phyloP scores from a whole-genome alignment of 2,888 invertebrate genomes.

The Trachelus troglodyta region DNA sequence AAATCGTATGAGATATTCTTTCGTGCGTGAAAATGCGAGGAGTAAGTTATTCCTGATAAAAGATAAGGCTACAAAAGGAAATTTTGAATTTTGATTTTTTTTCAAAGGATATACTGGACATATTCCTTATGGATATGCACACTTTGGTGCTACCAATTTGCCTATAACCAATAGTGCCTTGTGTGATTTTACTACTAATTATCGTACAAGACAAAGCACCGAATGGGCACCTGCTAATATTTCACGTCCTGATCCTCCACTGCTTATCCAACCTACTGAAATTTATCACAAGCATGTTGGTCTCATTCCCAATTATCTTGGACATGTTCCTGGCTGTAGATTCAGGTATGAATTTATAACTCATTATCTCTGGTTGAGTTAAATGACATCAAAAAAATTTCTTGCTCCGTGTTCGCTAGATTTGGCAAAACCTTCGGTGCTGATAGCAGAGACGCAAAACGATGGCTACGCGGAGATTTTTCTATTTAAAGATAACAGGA shows the following conservation, averaged over 20 bases:
- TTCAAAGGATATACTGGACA: conserved; percentile 74
- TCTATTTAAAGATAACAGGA: conserved; percentile 15
- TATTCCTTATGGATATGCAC: conserved; percentile 74
- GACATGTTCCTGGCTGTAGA: conserved; percentile 80
- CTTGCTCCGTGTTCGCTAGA: conserved; percentile 61
- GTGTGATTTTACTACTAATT: conserved; percentile 81
- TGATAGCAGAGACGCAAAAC: conserved; percentile 79
- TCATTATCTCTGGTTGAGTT: neutral
- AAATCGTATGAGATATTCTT: conserved; percentile 39
- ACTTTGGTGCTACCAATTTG: conserved; percentile 75
- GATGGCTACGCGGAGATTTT: conserved; percentile 78
- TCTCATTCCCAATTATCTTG: conserved; percentile 81
- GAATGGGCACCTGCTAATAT: conserved; percentile 81
- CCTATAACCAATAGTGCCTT: conserved; percentile 78
- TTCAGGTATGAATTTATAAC: conserved; percentile 70
- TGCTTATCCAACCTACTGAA: conserved; percentile 69
- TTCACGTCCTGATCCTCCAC: conserved; percentile 68
- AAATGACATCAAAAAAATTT: neutral
- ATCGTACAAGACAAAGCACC: conserved; percentile 77
- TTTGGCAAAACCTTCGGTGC: conserved; percentile 82
- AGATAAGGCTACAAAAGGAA: neutral
- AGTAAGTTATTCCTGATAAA: conserved; percentile 28
- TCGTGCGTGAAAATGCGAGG: conserved; percentile 40
- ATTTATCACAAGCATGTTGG: conserved; percentile 81
- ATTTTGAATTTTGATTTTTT: neutral